phyloP scores from a whole-genome alignment of 2,888 invertebrate genomes.

The Pyrocoelia pectoralis region DNA sequence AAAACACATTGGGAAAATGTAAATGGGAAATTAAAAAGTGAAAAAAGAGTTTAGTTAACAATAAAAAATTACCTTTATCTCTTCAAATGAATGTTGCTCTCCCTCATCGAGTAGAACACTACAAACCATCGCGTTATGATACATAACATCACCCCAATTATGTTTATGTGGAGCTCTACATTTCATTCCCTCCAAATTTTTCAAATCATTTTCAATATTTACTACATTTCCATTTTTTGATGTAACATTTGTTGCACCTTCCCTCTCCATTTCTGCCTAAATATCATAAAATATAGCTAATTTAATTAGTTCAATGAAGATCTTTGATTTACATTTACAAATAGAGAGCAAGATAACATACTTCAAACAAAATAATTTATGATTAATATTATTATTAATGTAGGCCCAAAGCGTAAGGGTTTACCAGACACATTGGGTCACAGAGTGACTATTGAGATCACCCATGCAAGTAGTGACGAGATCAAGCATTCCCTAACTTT shows the following conservation, averaged over 20 bases:
- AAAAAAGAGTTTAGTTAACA: slow-evolving; percentile 55
- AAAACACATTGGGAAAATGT: no score
- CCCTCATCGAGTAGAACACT: slow-evolving; percentile 66
- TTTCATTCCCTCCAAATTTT: slow-evolving; percentile 80
- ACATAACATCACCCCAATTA: slow-evolving; percentile 79
- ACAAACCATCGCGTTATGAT: slow-evolving; percentile 89
- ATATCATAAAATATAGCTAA: background rate
- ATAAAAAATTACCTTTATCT: slow-evolving; percentile 65
- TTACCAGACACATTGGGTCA: no score
- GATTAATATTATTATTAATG: no score
- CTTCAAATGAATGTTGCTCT: slow-evolving; percentile 63
- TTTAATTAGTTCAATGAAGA: slow-evolving; percentile 44
- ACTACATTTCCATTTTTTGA: background rate
- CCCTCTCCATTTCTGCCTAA: slow-evolving; percentile 53
- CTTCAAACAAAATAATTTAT: no score
- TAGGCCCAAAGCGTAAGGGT: no score
- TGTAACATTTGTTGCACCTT: slow-evolving; percentile 42
- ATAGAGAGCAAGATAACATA: no score
- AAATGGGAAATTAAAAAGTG: no score
- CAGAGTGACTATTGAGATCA: no score
- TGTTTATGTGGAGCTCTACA: slow-evolving; percentile 86
- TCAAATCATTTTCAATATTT: slow-evolving; percentile 66
- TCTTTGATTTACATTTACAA: slow-evolving; percentile 48
- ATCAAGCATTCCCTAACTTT: no score
- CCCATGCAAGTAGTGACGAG: no score